Evolutionary conservation across 2,113 vertebrate species (phyloP).

Genomic region (Vimba vimba): DNA sequence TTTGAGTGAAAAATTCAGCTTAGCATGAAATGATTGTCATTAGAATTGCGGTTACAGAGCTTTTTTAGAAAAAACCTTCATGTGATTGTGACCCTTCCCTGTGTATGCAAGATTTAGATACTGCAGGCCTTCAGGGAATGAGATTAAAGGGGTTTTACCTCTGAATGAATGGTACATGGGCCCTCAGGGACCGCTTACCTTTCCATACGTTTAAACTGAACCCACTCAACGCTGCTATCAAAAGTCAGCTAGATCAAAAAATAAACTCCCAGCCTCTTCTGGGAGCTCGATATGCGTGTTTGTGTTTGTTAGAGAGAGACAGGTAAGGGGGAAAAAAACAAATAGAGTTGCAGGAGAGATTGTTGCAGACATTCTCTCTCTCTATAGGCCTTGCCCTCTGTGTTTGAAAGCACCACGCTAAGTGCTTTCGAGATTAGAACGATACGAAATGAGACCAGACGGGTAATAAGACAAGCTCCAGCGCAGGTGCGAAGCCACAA

Average conservation of each 20-base stretch:
- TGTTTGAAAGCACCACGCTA: constrained; percentile 33
- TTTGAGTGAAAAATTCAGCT: too few species aligned
- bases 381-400: constrained; percentile 29
- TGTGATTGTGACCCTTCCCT: neutral
- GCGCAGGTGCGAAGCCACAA: constrained; percentile 24
- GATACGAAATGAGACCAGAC: constrained; percentile 31
- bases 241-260: constrained; percentile 29
- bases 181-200: constrained; percentile 13
- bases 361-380: constrained; percentile 41
- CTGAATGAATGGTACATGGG: constrained; percentile 5
- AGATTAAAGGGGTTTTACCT: constrained; percentile 13
- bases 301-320: neutral
- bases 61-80: neutral
- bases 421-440: constrained; percentile 45
- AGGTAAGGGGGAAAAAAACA: neutral
- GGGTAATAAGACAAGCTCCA: constrained; percentile 47
- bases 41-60: neutral
- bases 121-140: neutral
- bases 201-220: constrained; percentile 21
- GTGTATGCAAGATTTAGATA: neutral
- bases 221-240: constrained; percentile 11
- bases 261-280: neutral
- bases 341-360: constrained; percentile 24
- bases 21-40: neutral
- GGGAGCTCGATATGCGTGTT: constrained; percentile 25